Evolutionary conservation across 2,797 vertebrate species (phyloP).

Genomic region (Trichosurus vulpecula): DNA sequence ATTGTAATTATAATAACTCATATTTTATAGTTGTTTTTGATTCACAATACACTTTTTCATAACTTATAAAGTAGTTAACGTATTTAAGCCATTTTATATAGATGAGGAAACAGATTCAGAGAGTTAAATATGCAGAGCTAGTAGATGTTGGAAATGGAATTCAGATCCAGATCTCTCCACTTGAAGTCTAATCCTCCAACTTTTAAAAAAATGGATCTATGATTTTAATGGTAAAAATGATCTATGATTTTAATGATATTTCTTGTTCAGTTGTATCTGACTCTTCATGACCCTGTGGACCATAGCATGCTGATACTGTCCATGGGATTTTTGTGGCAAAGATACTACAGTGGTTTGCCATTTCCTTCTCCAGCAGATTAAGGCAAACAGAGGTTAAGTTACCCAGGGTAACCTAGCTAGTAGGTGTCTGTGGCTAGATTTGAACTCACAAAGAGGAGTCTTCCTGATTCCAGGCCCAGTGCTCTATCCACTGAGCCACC

Average conservation of each 20-base stretch:
- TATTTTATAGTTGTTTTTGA: not conserved
- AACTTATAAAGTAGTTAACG: not conserved
- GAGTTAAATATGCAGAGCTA: conserved; percentile 6
- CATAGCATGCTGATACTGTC: not conserved
- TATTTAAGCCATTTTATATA: conserved; percentile 34
- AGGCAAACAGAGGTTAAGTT: not conserved
- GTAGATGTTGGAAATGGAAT: not conserved
- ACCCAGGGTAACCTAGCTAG: not conserved
- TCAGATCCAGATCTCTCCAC: not conserved
- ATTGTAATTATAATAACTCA: not conserved
- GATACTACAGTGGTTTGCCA: not conserved
- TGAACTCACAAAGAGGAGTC: not conserved
- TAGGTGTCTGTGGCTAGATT: not conserved
- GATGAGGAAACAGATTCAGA: conserved; percentile 13
- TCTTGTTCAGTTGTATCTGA: not conserved
- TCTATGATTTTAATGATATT: not conserved
- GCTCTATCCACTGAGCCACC: not conserved
- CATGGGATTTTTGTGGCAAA: not conserved
- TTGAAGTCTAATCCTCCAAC: not conserved
- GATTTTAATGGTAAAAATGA: not conserved
- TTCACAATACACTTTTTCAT: not conserved
- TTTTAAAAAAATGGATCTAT: not conserved
- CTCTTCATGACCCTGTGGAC: not conserved
- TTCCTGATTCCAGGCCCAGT: not conserved
- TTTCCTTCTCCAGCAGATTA: not conserved